Evolutionary conservation across 1,140 invertebrate genomes (phyloP).

Genomic region (Megathymus violae): DNA sequence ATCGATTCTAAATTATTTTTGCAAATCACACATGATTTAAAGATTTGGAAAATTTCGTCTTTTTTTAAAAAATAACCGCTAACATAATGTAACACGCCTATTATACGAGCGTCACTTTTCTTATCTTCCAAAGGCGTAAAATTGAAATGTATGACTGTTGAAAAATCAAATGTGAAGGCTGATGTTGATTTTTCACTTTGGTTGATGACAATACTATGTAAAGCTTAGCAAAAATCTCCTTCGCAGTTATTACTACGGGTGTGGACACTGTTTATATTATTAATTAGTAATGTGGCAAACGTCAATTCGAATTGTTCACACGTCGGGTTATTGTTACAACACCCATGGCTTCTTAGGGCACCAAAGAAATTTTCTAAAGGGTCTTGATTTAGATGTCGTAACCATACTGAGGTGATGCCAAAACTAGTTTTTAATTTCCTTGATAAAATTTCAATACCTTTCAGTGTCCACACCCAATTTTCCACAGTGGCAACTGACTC

Average conservation of each 20-base stretch:
- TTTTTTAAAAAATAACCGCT: too few species aligned
- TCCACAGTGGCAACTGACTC: conserved; percentile 48
- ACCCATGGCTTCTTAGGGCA: conserved; percentile 39
- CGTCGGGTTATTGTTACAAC: conserved; percentile 16
- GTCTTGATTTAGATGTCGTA: conserved; percentile 47
- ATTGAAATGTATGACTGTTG: too few species aligned
- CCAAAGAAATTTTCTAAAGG: conserved; percentile 45
- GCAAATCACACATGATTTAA: too few species aligned
- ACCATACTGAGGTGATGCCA: conserved; percentile 37
- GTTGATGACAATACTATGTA: neutral
- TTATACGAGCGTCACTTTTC: neutral
- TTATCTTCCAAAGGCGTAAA: too few species aligned
- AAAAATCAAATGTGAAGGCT: too few species aligned
- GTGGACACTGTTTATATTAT: conserved; percentile 36
- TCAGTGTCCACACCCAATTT: conserved; percentile 53
- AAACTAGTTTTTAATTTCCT: conserved; percentile 33
- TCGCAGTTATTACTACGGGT: conserved; percentile 43
- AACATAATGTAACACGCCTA: too few species aligned
- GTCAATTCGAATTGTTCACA: neutral
- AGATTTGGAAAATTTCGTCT: too few species aligned
- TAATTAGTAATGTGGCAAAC: conserved; percentile 29
- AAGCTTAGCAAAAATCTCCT: neutral
- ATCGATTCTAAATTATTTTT: too few species aligned
- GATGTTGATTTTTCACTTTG: too few species aligned
- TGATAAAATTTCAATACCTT: conserved; percentile 46